A percentile compares a stretch with the other conserved stretches of the same genome.
phyloP scores from a whole-genome alignment of 2,113 vertebrate genomes.

The Macroglossus sobrinus region DNA sequence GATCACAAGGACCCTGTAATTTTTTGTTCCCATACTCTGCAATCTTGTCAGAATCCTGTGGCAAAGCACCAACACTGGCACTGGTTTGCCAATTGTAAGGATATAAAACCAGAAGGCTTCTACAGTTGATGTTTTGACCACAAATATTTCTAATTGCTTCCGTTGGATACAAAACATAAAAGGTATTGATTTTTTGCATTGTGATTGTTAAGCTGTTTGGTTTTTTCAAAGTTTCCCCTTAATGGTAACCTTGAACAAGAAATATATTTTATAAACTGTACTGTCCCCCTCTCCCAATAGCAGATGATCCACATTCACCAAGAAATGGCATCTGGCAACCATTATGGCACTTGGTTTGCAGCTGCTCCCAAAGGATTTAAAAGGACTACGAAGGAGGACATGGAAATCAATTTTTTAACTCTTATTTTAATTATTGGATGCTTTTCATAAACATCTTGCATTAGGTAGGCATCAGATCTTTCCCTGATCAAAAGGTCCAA shows the following conservation, averaged over 20 bases:
- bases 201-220: not conserved
- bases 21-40: not conserved
- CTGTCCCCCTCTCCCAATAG: constrained; percentile 11
- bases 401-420: constrained; percentile 64
- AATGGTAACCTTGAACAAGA: constrained; percentile 39
- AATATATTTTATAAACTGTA: not conserved
- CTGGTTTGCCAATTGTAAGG: not conserved
- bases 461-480: constrained; percentile 5
- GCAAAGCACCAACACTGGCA: not conserved
- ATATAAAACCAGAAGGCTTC: not conserved
- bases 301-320: constrained; percentile 14
- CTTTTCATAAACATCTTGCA: constrained; percentile 58
- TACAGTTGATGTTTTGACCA: constrained; percentile 6
- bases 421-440: constrained; percentile 60
- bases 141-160: constrained; percentile 48
- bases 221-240: not conserved
- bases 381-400: constrained; percentile 30
- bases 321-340: constrained; percentile 59
- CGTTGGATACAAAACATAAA: not conserved
- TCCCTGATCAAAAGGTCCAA: constrained; percentile 49
- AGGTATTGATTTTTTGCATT: not conserved
- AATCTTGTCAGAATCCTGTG: not conserved
- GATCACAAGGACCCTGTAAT: not conserved
- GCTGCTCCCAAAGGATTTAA: constrained; percentile 52
- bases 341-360: constrained; percentile 44